Evolutionary conservation across 1,140 invertebrate species (phyloP), one percentile per base, ranked within the genome.

Genomic region (Drosophila ogumai): DNA sequence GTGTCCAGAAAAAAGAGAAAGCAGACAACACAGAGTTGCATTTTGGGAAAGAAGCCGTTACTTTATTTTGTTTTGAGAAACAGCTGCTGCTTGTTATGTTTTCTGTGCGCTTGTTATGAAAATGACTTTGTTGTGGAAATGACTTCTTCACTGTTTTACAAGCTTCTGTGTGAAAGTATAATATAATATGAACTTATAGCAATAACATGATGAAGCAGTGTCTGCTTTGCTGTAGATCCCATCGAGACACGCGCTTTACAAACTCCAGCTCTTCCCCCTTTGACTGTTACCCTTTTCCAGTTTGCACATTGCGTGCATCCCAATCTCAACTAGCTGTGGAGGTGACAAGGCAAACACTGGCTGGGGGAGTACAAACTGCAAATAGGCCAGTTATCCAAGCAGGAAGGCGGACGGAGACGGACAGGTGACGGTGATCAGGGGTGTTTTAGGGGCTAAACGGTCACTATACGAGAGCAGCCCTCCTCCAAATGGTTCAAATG

Each of bases 361-460:
- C 10, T 34, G 49, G 15, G 34, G 15, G n/a, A 32, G 38, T 31
- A 19, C 57, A 59, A 17, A 46, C 31, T 13, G 22, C 58, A 7
- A 31, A 15, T 22, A 7, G 32, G 15, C 3, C 13, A 44, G 17
- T 40, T 32, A 13, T 49, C 31, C n/a, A 19, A 25, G 41, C 17
- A 6, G 17, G 13, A n/a, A 34, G 10, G 12, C 8, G 5, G 36
- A 58, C 17, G 7, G 19, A 31, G 40, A 59, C 41, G n/a, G 28
- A 59, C 41, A 28, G 47, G 49, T 50, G 40, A 49, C 43, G 17
- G n/a, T 12, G 31, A 60, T 22, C 47, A 34, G 34, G 28, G 28
- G n/a, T 22, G 17, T 40, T 63, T 32, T 64, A 43, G n/a, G 54
- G 54, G 28, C 55, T 64, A 64, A 64, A 64, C 54, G 60, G 10